Evolutionary conservation across 2,888 invertebrate species (phyloP).

Genomic region (Seira musarum): DNA sequence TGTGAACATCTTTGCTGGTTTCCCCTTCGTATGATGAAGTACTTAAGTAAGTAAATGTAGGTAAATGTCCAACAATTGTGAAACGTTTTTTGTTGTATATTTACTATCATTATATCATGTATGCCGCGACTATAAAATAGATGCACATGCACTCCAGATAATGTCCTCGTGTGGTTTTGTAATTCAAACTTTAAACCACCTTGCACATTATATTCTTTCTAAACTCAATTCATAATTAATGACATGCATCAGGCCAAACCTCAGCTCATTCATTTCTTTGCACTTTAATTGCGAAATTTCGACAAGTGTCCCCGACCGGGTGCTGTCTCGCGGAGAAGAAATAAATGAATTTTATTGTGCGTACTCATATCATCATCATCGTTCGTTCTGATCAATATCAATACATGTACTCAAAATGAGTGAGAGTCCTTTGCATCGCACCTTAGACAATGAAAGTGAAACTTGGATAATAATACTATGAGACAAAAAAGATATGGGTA

Average conservation of each 20-base stretch:
- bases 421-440: background rate
- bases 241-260: background rate
- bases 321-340: background rate
- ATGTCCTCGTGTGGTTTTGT: background rate
- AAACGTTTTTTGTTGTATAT: background rate
- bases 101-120: background rate
- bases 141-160: background rate
- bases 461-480: conserved; percentile 10
- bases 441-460: conserved; percentile 2
- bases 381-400: background rate
- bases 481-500: background rate
- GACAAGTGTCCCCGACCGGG: conserved; percentile 5
- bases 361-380: background rate
- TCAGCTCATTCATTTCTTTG: background rate
- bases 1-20: background rate
- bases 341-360: background rate
- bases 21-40: background rate
- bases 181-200: background rate
- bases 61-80: background rate
- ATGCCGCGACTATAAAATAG: background rate
- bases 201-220: background rate
- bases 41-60: too few species aligned
- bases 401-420: background rate
- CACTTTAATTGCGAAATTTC: background rate
- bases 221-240: background rate